Percentiles rank a stretch among this genome's conserved stretches.
These are phyloP conservation scores for Omphaloscelis lunosa DNA, from an alignment of 2,888 invertebrate genomes.

Conservation along the genomic window DNA sequence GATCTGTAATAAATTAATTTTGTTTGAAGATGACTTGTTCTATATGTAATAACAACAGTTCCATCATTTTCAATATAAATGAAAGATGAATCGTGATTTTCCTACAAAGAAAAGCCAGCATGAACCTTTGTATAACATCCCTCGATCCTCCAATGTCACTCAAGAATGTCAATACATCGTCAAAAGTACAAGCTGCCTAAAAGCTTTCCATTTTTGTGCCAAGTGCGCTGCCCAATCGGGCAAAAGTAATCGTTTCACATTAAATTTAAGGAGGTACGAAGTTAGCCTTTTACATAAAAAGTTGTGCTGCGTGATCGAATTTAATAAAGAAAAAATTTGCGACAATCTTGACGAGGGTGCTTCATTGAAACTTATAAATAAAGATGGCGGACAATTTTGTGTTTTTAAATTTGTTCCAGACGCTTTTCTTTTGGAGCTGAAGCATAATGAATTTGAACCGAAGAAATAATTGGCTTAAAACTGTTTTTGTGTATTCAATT, in stretches of 20 bases:
- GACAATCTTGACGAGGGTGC: slow-evolving; percentile 56
- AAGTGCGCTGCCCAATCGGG: slow-evolving; percentile 60
- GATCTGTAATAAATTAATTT: no score
- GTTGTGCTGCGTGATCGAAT: slow-evolving; percentile 56
- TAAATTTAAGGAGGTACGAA: slow-evolving; percentile 59
- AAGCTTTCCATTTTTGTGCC: slow-evolving; percentile 65
- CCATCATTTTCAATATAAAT: slow-evolving; percentile 21
- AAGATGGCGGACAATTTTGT: slow-evolving; percentile 52
- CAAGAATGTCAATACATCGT: slow-evolving; percentile 59
- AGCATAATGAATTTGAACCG: slow-evolving; percentile 40
- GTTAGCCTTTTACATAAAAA: slow-evolving; percentile 54
- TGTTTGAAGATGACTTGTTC: no score
- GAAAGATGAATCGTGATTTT: slow-evolving; percentile 37
- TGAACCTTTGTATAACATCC: slow-evolving; percentile 35
- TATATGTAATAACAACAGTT: slow-evolving; percentile 18
- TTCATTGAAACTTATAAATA: slow-evolving; percentile 64
- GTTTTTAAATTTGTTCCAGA: slow-evolving; percentile 50
- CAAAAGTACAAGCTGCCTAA: slow-evolving; percentile 58
- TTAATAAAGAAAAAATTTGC: slow-evolving; percentile 61
- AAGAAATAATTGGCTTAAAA: slow-evolving; percentile 44
- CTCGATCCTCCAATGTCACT: slow-evolving; percentile 41
- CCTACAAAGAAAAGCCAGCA: slow-evolving; percentile 30
- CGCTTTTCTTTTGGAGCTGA: slow-evolving; percentile 20
- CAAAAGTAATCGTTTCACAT: slow-evolving; percentile 62
- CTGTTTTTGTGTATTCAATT: slow-evolving; percentile 52